These are phyloP conservation scores for Eurytoma adleriae DNA, from an alignment of 2,888 invertebrate species.

Conservation along the genomic window DNA sequence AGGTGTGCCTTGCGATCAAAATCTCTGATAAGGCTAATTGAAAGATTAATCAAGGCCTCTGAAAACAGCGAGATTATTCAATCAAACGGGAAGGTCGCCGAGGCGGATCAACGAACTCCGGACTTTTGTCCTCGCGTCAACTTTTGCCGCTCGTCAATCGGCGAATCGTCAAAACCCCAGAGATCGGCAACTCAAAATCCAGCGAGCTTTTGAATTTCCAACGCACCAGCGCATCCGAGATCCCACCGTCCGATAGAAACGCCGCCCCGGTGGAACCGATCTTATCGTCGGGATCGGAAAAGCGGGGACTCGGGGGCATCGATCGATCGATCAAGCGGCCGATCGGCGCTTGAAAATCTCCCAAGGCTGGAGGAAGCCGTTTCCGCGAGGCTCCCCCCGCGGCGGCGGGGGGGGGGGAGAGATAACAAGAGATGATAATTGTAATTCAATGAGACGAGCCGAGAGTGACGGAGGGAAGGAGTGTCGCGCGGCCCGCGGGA, in stretches of 20 bases:
- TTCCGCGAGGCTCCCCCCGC: conserved; percentile 13
- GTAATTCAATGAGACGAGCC: conserved; percentile 60
- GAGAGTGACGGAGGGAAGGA: conserved; percentile 54
- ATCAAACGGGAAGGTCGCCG: no score
- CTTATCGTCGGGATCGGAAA: background rate
- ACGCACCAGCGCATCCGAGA: no score
- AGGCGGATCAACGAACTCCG: no score
- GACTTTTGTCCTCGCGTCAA: no score
- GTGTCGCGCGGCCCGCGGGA: conserved; percentile 12
- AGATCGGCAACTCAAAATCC: background rate
- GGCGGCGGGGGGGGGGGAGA: background rate
- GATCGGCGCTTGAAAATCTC: background rate
- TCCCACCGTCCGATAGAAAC: no score
- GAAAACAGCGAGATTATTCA: no score
- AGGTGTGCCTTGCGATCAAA: no score
- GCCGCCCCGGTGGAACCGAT: background rate
- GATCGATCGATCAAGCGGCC: conserved; percentile 22
- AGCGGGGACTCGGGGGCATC: background rate
- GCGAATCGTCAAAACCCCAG: no score
- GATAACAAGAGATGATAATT: conserved; percentile 58
- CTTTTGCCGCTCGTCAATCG: no score
- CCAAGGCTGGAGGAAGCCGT: background rate
- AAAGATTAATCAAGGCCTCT: no score
- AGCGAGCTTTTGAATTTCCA: conserved; percentile 23
- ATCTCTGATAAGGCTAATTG: no score